These are phyloP conservation scores for Platycheirus albimanus DNA, from an alignment of 2,888 invertebrate genomes.

Conservation along the genomic window DNA sequence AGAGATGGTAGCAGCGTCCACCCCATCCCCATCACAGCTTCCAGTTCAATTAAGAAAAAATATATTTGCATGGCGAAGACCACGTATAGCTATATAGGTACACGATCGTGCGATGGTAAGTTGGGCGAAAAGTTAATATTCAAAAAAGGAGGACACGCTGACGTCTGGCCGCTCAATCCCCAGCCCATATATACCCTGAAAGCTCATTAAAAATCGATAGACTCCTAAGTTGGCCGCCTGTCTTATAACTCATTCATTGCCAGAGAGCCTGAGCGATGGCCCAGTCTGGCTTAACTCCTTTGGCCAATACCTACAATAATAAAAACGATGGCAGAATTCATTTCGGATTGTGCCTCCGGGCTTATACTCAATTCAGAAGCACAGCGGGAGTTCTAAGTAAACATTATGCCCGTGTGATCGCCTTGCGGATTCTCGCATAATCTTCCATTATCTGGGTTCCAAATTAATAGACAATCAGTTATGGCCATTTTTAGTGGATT, in stretches of 20 bases:
- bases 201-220: constrained; percentile 75
- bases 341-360: constrained; percentile 87
- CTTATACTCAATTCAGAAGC: constrained; percentile 89
- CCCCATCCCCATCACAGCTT: constrained; percentile 65
- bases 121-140: constrained; percentile 44
- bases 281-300: constrained; percentile 44
- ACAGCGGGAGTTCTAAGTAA: constrained; percentile 86
- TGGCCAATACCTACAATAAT: constrained; percentile 79
- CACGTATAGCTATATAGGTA: too few relatives aligned
- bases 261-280: constrained; percentile 61
- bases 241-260: constrained; percentile 73
- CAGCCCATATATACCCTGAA: constrained; percentile 62
- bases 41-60: constrained; percentile 72
- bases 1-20: constrained; percentile 63
- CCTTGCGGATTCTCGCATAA: constrained; percentile 76
- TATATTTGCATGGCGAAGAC: constrained; percentile 67
- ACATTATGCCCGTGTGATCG: constrained; percentile 80
- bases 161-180: constrained; percentile 35
- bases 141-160: constrained; percentile 57
- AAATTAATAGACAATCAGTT: constrained; percentile 75
- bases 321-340: constrained; percentile 82
- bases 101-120: constrained; percentile 17
- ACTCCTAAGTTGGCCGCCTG: constrained; percentile 76
- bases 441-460: constrained; percentile 71
- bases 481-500: constrained; percentile 76